Percentiles rank a stretch among this genome's conserved stretches.
Evolutionary conservation across 1,140 invertebrate genomes (phyloP).

Genomic region (Pantala flavescens): DNA sequence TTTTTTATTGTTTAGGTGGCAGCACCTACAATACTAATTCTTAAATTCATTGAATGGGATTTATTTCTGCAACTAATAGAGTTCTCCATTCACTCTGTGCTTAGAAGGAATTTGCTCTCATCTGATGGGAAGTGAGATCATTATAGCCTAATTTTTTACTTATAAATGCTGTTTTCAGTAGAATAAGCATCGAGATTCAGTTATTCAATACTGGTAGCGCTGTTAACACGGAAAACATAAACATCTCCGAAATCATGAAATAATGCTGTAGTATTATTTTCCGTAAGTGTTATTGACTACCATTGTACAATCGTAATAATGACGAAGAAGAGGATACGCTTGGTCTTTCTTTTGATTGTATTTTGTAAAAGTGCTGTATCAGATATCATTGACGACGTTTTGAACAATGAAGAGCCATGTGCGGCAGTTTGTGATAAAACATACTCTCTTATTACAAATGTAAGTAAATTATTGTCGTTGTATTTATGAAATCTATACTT

Average conservation of each 20-base stretch:
- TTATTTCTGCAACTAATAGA: too few relatives aligned
- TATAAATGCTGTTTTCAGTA: too few relatives aligned
- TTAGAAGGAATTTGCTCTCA: too few relatives aligned
- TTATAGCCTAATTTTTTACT: too few relatives aligned
- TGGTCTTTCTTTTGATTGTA: not conserved
- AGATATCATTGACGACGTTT: not conserved
- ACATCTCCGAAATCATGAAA: not conserved
- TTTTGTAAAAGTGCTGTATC: not conserved
- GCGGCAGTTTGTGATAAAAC: slow-evolving; percentile 8
- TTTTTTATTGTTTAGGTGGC: not conserved
- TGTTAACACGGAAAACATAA: not conserved
- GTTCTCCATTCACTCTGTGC: too few relatives aligned
- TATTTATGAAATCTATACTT: too few relatives aligned
- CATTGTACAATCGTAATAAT: not conserved
- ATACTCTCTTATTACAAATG: not conserved
- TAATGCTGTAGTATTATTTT: not conserved
- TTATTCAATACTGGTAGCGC: not conserved
- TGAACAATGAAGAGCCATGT: not conserved
- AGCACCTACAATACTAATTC: not conserved
- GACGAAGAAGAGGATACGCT: not conserved
- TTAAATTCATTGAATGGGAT: too few relatives aligned
- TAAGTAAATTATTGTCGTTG: not conserved
- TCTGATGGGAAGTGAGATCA: too few relatives aligned
- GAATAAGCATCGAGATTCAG: not conserved
- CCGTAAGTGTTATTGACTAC: not conserved